These are phyloP conservation scores for Drosophila seguyi DNA, from an alignment of 1,140 invertebrate genomes.

Conservation along the genomic window DNA sequence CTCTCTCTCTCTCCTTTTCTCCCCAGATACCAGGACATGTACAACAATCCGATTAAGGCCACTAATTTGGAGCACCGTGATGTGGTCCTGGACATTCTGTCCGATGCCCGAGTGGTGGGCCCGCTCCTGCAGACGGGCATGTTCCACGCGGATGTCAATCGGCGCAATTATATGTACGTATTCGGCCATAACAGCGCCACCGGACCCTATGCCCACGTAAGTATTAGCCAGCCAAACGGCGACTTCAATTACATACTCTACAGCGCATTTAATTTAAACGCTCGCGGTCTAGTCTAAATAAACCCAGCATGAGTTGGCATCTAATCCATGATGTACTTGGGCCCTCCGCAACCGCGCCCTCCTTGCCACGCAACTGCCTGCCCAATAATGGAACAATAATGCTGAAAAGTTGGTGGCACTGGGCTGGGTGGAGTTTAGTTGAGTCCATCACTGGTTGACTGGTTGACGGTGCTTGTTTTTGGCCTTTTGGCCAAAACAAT, in stretches of 20 bases:
- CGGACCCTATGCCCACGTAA: constrained; percentile 90
- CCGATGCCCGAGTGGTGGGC: constrained; percentile 93
- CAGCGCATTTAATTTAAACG: constrained; percentile 69
- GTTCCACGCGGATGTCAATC: constrained; percentile 90
- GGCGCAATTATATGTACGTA: constrained; percentile 94
- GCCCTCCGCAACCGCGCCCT: neutral
- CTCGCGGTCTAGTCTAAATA: constrained; percentile 34
- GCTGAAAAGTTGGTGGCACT: constrained; percentile 45
- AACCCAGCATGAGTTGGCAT: constrained; percentile 62
- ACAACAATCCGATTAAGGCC: constrained; percentile 87
- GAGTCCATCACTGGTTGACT: constrained; percentile 66
- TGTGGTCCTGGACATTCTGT: constrained; percentile 93
- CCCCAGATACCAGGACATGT: constrained; percentile 87
- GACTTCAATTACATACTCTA: constrained; percentile 72
- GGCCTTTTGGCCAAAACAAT: constrained; percentile 72
- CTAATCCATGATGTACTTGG: constrained; percentile 56
- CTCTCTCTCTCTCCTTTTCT: constrained; percentile 11
- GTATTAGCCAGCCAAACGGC: constrained; percentile 75
- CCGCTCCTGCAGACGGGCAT: constrained; percentile 90
- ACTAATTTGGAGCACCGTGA: constrained; percentile 90
- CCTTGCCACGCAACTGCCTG: neutral
- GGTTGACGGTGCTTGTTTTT: constrained; percentile 50
- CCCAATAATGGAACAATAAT: constrained; percentile 61
- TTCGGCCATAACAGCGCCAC: constrained; percentile 93
- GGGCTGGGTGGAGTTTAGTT: constrained; percentile 10